Evolutionary conservation across 2,113 vertebrate species (phyloP).

Genomic region (Hippocampus zosterae): DNA sequence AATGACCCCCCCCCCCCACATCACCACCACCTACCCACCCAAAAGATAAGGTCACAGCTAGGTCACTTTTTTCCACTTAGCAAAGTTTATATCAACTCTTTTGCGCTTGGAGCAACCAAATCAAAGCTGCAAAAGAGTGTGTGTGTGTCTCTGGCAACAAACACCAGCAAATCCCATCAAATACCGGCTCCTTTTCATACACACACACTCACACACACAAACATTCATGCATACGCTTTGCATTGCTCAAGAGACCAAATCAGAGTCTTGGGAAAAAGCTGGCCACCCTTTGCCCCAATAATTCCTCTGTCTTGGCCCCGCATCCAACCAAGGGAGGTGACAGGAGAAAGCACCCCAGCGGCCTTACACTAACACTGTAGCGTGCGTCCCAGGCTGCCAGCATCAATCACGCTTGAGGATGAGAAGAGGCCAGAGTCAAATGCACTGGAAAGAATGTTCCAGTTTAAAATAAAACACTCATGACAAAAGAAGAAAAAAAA

Average conservation of each 20-base stretch:
- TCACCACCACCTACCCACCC: background rate
- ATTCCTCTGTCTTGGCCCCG: conserved; percentile 52
- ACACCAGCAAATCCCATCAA: conserved; percentile 75
- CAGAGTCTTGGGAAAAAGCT: conserved; percentile 77
- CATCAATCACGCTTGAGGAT: conserved; percentile 67
- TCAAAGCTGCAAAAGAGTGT: conserved; percentile 61
- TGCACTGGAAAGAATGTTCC: conserved; percentile 72
- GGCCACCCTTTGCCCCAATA: conserved; percentile 61
- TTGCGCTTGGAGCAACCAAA: conserved; percentile 55
- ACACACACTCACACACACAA: conserved; percentile 24
- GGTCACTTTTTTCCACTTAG: conserved; percentile 66
- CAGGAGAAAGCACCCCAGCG: conserved; percentile 53
- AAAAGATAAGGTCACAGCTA: conserved; percentile 40
- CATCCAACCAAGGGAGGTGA: conserved; percentile 70
- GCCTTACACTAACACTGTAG: conserved; percentile 51
- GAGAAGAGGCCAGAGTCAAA: conserved; percentile 63
- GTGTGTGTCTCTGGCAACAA: conserved; percentile 72
- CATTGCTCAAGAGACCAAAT: conserved; percentile 58
- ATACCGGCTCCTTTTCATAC: conserved; percentile 47
- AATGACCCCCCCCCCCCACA: background rate
- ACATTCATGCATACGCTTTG: conserved; percentile 34
- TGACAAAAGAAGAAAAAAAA: conserved; percentile 22
- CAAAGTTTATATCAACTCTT: conserved; percentile 69
- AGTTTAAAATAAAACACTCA: conserved; percentile 67
- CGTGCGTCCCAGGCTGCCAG: conserved; percentile 54